These are phyloP conservation scores for Sceloporus tristichus DNA, from an alignment of 2,113 vertebrate genomes.

Conservation along the genomic window DNA sequence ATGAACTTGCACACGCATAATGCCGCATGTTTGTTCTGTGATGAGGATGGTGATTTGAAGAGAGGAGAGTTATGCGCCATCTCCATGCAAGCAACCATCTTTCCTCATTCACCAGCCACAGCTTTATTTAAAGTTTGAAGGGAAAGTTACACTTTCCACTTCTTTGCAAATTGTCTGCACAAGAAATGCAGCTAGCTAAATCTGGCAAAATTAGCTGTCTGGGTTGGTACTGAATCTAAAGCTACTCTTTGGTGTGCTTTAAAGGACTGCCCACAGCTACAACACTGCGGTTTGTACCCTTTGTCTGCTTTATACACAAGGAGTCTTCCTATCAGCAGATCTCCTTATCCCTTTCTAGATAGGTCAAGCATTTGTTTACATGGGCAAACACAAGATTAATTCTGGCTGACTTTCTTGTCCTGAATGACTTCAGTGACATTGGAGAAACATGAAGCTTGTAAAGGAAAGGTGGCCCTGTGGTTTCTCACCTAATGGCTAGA, in stretches of 20 bases:
- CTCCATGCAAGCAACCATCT: neutral
- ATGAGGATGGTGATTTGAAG: neutral
- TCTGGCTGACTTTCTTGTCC: rapidly evolving
- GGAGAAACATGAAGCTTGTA: neutral
- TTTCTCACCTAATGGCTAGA: neutral
- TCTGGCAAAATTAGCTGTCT: neutral
- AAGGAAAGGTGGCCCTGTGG: neutral
- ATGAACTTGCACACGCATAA: neutral
- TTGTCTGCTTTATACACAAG: neutral
- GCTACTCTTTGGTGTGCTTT: neutral
- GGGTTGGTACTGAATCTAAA: neutral
- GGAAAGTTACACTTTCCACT: neutral
- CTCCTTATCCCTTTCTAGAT: constrained; percentile 2
- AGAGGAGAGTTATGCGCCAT: neutral
- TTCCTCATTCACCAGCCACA: neutral
- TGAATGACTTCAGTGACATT: neutral
- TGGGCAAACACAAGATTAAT: neutral
- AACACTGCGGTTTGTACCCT: neutral
- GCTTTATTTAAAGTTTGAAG: neutral
- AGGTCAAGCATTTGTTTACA: constrained; percentile 35
- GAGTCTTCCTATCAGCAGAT: constrained; percentile 29
- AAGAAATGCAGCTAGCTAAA: neutral
- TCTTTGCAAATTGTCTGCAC: neutral
- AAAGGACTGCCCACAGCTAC: neutral
- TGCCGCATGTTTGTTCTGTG: neutral